Conservation (phyloP, 2,797 vertebrate genomes). For the Tamandua tetradactyla region DNA sequence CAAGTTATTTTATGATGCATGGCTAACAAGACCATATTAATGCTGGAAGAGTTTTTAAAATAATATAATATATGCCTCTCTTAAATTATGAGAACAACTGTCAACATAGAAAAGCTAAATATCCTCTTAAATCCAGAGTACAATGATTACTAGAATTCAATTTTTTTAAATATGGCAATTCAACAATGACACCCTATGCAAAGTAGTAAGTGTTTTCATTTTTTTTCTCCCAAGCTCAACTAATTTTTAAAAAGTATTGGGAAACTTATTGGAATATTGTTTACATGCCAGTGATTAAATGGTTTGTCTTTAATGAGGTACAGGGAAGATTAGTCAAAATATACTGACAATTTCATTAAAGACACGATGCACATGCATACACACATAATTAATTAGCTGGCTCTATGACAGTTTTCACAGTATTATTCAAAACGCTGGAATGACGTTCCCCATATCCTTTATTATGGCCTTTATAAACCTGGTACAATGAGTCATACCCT, state of each 20-base stretch:
- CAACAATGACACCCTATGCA: background rate
- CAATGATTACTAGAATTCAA: background rate
- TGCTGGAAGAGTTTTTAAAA: background rate
- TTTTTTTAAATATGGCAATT: background rate
- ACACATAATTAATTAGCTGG: background rate
- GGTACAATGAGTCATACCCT: background rate
- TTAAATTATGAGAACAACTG: background rate
- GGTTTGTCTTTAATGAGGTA: background rate
- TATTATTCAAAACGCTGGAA: background rate
- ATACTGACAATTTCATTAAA: background rate
- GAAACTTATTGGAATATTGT: background rate
- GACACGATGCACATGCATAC: background rate
- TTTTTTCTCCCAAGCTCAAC: background rate
- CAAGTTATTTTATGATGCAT: background rate
- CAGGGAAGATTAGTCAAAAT: background rate
- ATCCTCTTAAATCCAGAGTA: background rate
- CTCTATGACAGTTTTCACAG: background rate
- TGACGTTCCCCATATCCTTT: background rate
- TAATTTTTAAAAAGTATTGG: background rate
- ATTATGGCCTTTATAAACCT: conserved; percentile 27
- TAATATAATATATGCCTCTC: background rate
- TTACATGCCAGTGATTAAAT: background rate
- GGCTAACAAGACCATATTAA: background rate
- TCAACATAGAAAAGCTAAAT: background rate
- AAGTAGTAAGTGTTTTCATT: background rate